phyloP scores from a whole-genome alignment of 1,140 invertebrate genomes.

The Schmidtea mediterranea region DNA sequence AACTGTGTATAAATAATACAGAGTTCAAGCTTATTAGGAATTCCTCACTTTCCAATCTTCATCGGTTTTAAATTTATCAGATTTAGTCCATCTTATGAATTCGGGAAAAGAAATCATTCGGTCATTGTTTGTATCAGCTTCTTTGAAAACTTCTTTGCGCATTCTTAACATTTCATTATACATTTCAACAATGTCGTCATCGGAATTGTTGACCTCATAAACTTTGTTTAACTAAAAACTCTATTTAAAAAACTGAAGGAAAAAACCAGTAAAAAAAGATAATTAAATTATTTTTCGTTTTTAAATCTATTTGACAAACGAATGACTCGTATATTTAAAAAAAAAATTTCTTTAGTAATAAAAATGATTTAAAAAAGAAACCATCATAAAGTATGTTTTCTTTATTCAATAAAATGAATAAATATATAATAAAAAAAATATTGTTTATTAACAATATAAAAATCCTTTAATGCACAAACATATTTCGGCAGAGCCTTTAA shows the following conservation, averaged over 20 bases:
- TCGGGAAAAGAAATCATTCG: conserved; percentile 64
- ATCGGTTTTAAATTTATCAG: conserved; percentile 49
- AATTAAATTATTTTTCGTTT: not conserved
- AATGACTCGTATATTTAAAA: too few species aligned
- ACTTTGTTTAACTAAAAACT: conserved; percentile 31
- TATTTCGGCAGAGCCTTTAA: too few species aligned
- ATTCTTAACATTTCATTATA: conserved; percentile 83
- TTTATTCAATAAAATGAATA: too few species aligned
- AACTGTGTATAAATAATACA: not conserved
- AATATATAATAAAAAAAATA: too few species aligned
- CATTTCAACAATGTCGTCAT: conserved; percentile 55
- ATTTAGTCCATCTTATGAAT: conserved; percentile 50
- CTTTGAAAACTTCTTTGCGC: conserved; percentile 71
- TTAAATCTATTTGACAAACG: too few species aligned
- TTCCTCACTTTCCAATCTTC: conserved; percentile 46
- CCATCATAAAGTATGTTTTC: not conserved
- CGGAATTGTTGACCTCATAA: conserved; percentile 45
- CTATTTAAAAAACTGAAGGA: not conserved
- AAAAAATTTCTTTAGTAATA: not conserved
- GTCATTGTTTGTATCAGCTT: conserved; percentile 58
- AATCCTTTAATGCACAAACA: too few species aligned
- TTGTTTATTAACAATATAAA: too few species aligned
- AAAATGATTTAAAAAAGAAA: not conserved
- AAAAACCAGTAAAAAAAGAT: too few species aligned
- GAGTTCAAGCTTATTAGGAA: too few species aligned